A percentile compares a stretch with the other conserved stretches of the same genome.
Conservation (phyloP, 2,888 invertebrate species). For the Ramazzottius varieornatus region DNA sequence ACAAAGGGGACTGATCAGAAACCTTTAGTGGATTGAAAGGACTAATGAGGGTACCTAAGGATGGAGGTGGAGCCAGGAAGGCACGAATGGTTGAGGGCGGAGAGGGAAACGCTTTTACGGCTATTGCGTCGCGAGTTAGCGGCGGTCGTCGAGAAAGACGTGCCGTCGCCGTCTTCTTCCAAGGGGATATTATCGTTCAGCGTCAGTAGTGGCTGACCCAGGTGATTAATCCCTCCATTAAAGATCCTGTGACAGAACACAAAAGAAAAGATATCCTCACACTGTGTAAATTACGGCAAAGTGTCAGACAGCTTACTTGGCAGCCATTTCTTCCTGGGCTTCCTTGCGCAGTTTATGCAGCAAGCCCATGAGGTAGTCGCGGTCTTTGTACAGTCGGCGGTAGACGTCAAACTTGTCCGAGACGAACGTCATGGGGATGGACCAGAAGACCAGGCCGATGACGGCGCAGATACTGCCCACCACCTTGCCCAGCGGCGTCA, state of each 20-base stretch:
- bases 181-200: neutral
- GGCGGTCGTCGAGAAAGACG: neutral
- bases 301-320: neutral
- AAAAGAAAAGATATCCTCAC: neutral
- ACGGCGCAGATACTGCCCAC: neutral
- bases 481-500: neutral
- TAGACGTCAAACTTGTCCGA: neutral
- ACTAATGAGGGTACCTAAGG: too few species aligned
- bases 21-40: too few species aligned
- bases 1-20: too few species aligned
- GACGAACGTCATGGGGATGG: slow-evolving; percentile 1
- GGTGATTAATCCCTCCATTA: neutral
- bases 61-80: neutral
- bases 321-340: neutral
- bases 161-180: neutral
- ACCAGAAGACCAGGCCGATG: neutral
- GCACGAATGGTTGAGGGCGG: neutral
- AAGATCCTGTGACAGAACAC: neutral
- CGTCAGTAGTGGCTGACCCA: neutral
- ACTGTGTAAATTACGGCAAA: neutral
- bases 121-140: neutral
- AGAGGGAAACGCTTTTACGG: neutral
- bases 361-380: neutral
- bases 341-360: neutral
- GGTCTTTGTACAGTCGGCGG: neutral